Conservation (phyloP, 2,888 invertebrate species). For the Trachelus tabidus region DNA sequence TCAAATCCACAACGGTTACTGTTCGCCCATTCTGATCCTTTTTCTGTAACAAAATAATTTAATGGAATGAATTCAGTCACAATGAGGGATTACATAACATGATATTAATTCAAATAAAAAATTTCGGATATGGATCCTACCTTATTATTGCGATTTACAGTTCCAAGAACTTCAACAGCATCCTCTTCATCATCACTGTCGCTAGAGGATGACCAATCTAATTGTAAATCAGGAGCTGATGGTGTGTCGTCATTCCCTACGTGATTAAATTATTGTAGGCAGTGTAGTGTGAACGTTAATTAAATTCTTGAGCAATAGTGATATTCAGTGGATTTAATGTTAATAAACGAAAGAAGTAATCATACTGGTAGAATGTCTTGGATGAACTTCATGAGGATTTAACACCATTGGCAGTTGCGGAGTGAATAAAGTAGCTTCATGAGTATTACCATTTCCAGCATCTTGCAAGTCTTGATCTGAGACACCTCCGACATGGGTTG, state of each 20-base stretch:
- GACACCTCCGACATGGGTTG: conserved; percentile 33
- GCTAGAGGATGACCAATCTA: conserved; percentile 79
- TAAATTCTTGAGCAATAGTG: neutral
- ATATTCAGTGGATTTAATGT: neutral
- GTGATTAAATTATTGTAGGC: neutral
- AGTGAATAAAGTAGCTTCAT: conserved; percentile 37
- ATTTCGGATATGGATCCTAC: conserved; percentile 26
- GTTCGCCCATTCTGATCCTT: conserved; percentile 59
- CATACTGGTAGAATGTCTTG: conserved; percentile 46
- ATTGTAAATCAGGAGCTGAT: conserved; percentile 79
- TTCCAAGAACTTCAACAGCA: conserved; percentile 66
- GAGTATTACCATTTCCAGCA: conserved; percentile 35
- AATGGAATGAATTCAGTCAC: neutral
- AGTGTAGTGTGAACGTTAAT: neutral
- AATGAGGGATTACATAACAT: neutral
- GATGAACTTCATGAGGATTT: conserved; percentile 41
- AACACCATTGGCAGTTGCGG: conserved; percentile 41
- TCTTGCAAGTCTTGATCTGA: conserved; percentile 37
- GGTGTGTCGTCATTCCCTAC: conserved; percentile 66
- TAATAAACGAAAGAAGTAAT: conserved; percentile 9
- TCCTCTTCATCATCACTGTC: conserved; percentile 74
- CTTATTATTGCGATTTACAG: conserved; percentile 50
- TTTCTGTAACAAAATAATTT: conserved; percentile 3
- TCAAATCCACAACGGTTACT: conserved; percentile 71
- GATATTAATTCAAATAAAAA: neutral